Percentiles rank a stretch among this genome's conserved stretches.
Evolutionary conservation across 2,797 vertebrate genomes (phyloP).

Genomic region (Spinus pinus): DNA sequence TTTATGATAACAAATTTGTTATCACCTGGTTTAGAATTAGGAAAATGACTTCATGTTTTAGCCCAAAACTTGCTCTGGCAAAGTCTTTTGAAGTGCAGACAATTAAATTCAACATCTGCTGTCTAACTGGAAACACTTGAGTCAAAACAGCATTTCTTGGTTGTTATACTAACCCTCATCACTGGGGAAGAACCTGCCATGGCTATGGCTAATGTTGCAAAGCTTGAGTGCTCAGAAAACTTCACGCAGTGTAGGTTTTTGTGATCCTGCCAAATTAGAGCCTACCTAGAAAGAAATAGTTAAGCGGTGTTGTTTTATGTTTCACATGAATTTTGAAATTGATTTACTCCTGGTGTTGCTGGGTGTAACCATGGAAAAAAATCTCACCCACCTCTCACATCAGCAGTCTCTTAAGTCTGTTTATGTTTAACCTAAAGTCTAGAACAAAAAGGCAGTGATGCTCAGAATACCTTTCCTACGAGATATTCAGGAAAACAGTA

Average conservation of each 20-base stretch:
- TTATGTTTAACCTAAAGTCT: conserved; percentile 27
- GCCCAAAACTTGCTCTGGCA: neutral
- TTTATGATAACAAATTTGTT: neutral
- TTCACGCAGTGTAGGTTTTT: neutral
- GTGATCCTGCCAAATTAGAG: neutral
- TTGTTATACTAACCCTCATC: neutral
- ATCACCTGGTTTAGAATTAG: neutral
- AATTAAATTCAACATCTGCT: neutral
- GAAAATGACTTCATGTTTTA: neutral
- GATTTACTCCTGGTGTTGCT: neutral
- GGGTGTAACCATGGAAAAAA: neutral
- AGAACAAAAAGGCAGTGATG: neutral
- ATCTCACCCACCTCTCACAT: neutral
- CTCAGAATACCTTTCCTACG: neutral
- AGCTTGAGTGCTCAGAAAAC: neutral
- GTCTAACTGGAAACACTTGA: neutral
- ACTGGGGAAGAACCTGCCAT: neutral
- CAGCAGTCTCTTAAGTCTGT: neutral
- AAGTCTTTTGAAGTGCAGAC: neutral
- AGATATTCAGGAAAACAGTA: neutral
- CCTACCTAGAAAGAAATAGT: conserved; percentile 34
- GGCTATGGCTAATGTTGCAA: neutral
- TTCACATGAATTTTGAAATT: conserved; percentile 29
- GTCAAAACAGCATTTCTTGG: neutral
- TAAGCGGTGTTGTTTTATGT: neutral